These are phyloP conservation scores for Mormyrus lacerda DNA, from an alignment of 2,113 vertebrate species.

Conservation along the genomic window DNA sequence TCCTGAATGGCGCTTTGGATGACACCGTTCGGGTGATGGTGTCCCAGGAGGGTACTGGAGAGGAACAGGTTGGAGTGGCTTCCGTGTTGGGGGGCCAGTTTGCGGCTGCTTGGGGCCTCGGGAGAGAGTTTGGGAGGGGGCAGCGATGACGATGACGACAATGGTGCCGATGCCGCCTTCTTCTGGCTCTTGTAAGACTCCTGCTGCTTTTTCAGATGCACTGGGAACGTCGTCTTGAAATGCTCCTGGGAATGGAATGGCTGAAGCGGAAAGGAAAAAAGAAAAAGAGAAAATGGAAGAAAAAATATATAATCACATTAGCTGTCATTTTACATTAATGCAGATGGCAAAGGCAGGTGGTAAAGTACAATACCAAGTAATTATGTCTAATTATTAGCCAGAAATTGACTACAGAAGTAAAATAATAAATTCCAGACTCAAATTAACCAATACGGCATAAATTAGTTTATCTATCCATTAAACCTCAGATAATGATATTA, in stretches of 20 bases:
- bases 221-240: slow-evolving; percentile 70
- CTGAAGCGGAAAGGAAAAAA: slow-evolving; percentile 29
- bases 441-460: not conserved
- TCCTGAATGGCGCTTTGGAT: slow-evolving; percentile 78
- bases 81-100: slow-evolving; percentile 57
- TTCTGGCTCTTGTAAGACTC: slow-evolving; percentile 69
- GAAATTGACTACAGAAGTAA: slow-evolving; percentile 10
- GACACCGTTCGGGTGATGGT: slow-evolving; percentile 72
- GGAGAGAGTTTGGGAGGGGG: slow-evolving; percentile 60
- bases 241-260: slow-evolving; percentile 65
- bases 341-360: slow-evolving; percentile 33
- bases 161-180: slow-evolving; percentile 51
- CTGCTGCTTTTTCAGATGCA: slow-evolving; percentile 66
- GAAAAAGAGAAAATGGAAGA: slow-evolving; percentile 32
- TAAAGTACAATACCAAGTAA: slow-evolving; percentile 35
- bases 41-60: slow-evolving; percentile 71
- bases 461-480: not conserved
- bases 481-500: not conserved
- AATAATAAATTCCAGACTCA: not conserved
- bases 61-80: slow-evolving; percentile 78
- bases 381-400: slow-evolving; percentile 15
- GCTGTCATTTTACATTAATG: slow-evolving; percentile 42
- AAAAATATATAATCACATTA: slow-evolving; percentile 42
- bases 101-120: slow-evolving; percentile 62
- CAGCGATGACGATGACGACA: slow-evolving; percentile 26